phyloP scores from a whole-genome alignment of 2,113 vertebrate genomes.

The Ivindomyrus marchei region DNA sequence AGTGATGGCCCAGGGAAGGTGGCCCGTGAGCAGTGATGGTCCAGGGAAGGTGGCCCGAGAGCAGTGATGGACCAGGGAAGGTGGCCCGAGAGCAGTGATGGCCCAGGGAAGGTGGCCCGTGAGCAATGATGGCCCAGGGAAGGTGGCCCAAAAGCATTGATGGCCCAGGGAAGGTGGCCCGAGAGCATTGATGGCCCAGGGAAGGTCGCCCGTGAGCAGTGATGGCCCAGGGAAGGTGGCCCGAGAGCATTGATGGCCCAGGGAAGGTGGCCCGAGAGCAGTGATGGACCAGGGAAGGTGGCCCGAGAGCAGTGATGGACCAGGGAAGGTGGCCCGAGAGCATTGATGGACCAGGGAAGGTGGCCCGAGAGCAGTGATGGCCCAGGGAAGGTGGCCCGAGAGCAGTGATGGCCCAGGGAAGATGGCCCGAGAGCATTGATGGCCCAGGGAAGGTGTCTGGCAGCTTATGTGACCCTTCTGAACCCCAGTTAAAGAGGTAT shows the following conservation, averaged over 20 bases:
- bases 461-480: neutral
- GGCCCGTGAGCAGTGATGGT: slow-evolving; percentile 52
- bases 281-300: slow-evolving; percentile 52
- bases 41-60: slow-evolving; percentile 18
- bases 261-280: slow-evolving; percentile 36
- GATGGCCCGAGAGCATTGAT: too few species aligned
- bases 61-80: slow-evolving; percentile 56
- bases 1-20: too few species aligned
- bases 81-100: slow-evolving; percentile 47
- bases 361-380: slow-evolving; percentile 58
- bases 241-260: rapidly evolving
- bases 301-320: too few species aligned
- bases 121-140: too few species aligned
- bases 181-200: slow-evolving; percentile 58
- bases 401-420: too few species aligned
- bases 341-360: slow-evolving; percentile 38
- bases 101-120: slow-evolving; percentile 33
- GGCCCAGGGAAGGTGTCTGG: slow-evolving; percentile 22
- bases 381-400: slow-evolving; percentile 37
- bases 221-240: too few species aligned
- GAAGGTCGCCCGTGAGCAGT: too few species aligned
- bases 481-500: neutral
- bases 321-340: too few species aligned
- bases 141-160: slow-evolving; percentile 45
- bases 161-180: slow-evolving; percentile 57